phyloP scores from a whole-genome alignment of 1,140 invertebrate genomes.

The Drosophila parabipectinata region DNA sequence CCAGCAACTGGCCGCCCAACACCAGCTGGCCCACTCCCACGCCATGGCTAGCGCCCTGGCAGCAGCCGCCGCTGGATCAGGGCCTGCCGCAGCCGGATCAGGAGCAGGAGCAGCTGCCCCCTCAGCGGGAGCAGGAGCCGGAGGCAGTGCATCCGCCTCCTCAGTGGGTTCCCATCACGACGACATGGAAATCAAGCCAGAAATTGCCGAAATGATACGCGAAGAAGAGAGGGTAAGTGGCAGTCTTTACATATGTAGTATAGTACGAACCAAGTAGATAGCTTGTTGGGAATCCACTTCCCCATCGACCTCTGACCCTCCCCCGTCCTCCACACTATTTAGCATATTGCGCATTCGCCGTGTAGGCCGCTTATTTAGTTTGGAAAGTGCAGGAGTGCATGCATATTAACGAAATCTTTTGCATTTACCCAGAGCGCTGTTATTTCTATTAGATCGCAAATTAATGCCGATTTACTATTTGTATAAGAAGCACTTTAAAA shows the following conservation, averaged over 20 bases:
- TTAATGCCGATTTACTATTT: conserved; percentile 79
- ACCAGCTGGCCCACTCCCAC: conserved; percentile 76
- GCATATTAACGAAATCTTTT: conserved; percentile 71
- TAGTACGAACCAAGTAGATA: background rate
- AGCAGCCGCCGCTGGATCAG: conserved; percentile 49
- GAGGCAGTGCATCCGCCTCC: conserved; percentile 27
- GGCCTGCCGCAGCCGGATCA: conserved; percentile 32
- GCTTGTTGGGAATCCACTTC: conserved; percentile 3
- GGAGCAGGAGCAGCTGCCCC: conserved; percentile 49
- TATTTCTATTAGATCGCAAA: conserved; percentile 79
- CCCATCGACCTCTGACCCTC: background rate
- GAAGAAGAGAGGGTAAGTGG: conserved; percentile 96
- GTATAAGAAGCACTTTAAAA: conserved; percentile 67
- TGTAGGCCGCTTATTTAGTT: conserved; percentile 18
- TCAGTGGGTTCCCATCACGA: conserved; percentile 85
- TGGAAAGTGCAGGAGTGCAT: conserved; percentile 62
- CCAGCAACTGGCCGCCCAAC: conserved; percentile 77
- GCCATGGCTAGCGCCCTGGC: conserved; percentile 74
- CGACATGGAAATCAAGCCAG: conserved; percentile 95
- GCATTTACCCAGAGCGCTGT: conserved; percentile 51
- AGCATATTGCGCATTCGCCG: conserved; percentile 54
- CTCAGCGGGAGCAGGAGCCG: conserved; percentile 32
- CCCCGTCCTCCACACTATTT: conserved; percentile 17
- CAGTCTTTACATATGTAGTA: background rate
- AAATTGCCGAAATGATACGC: conserved; percentile 97